These are phyloP conservation scores for Ruditapes philippinarum DNA, from an alignment of 1,140 invertebrate species.

Conservation along the genomic window DNA sequence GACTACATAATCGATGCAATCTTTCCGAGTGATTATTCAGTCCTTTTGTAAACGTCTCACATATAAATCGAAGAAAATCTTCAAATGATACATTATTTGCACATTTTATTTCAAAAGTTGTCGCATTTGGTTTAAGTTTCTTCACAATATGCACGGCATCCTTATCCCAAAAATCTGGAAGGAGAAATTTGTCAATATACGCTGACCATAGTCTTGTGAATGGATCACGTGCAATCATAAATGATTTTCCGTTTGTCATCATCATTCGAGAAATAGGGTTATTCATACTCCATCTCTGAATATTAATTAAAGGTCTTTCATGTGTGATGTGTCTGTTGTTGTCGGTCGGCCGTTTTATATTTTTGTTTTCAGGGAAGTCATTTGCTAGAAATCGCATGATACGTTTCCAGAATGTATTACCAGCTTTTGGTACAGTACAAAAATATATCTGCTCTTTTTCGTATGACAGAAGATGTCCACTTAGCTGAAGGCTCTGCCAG, in stretches of 20 bases:
- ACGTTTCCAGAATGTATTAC: conserved; percentile 53
- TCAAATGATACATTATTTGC: conserved; percentile 62
- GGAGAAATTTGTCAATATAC: conserved; percentile 72
- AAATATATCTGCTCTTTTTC: conserved; percentile 6
- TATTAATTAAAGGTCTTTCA: background rate
- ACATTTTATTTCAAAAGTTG: background rate
- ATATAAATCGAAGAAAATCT: conserved; percentile 63
- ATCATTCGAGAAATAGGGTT: background rate
- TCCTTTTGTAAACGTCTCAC: too few species aligned
- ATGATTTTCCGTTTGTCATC: background rate
- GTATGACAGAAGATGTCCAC: too few species aligned
- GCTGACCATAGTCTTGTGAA: conserved; percentile 71
- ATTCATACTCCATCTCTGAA: background rate
- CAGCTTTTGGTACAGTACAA: conserved; percentile 45
- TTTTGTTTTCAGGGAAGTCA: background rate
- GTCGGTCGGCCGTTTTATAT: background rate
- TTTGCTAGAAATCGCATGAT: conserved; percentile 19
- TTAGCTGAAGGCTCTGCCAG: too few species aligned
- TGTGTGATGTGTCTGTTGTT: conserved; percentile 9
- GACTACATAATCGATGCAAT: conserved; percentile 68
- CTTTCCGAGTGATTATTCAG: conserved; percentile 68
- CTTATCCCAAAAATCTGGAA: conserved; percentile 60
- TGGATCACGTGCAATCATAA: conserved; percentile 72
- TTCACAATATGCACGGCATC: background rate
- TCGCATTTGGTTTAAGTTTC: background rate